Conservation (phyloP, 1,140 invertebrate species). For the Drosophila repletoides region DNA sequence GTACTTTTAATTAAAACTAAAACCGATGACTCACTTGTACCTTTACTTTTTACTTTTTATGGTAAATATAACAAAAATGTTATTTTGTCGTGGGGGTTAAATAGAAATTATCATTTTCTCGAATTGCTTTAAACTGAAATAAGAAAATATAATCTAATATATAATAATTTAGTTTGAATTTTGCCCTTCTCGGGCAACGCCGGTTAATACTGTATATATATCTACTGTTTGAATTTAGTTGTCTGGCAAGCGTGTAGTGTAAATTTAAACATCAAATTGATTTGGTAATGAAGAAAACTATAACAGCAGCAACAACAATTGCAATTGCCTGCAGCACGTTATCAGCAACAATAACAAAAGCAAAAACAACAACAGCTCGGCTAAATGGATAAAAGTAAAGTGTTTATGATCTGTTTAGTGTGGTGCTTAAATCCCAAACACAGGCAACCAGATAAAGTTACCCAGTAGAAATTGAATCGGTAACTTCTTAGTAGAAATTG, state of each 20-base stretch:
- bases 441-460: too few species aligned
- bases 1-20: too few species aligned
- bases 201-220: neutral
- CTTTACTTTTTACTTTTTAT: too few species aligned
- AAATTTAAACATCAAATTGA: slow-evolving; percentile 66
- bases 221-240: neutral
- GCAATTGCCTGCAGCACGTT: slow-evolving; percentile 68
- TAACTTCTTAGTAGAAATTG: too few species aligned
- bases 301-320: slow-evolving; percentile 54
- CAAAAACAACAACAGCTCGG: slow-evolving; percentile 1
- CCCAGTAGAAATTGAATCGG: too few species aligned
- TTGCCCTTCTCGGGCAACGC: too few species aligned
- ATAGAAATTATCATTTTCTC: too few species aligned
- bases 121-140: too few species aligned
- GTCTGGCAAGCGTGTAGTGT: slow-evolving; percentile 28
- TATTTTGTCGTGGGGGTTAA: too few species aligned
- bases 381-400: slow-evolving; percentile 64
- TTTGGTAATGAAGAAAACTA: slow-evolving; percentile 59
- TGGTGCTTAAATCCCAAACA: slow-evolving; percentile 20
- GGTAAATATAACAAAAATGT: too few species aligned
- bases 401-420: slow-evolving; percentile 79
- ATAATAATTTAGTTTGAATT: slow-evolving; percentile 1
- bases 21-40: too few species aligned
- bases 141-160: too few species aligned
- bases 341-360: slow-evolving; percentile 38